Conservation (phyloP, 2,888 invertebrate species). For the Invenusta paracnida region DNA sequence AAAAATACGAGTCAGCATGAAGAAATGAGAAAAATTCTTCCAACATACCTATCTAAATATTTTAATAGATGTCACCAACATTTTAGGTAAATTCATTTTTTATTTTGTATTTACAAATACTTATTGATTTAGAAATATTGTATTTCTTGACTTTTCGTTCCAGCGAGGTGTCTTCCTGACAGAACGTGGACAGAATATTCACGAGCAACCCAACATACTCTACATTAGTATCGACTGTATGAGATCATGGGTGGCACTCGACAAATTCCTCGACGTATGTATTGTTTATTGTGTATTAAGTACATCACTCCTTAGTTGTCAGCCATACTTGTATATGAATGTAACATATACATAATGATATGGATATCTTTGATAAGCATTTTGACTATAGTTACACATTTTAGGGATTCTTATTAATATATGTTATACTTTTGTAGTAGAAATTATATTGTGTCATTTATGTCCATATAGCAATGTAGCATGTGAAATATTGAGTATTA, state of each 20-base stretch:
- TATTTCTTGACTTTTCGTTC: no score
- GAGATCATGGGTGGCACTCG: constrained; percentile 54
- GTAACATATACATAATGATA: no score
- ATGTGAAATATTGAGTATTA: not conserved
- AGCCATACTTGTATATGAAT: no score
- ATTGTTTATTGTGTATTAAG: not conserved
- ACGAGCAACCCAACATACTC: constrained; percentile 56
- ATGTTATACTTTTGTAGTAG: no score
- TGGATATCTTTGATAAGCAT: not conserved
- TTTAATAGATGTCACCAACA: no score
- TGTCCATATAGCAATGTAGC: not conserved
- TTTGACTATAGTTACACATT: not conserved
- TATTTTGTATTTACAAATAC: no score
- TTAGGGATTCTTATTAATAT: not conserved
- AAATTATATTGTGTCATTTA: no score
- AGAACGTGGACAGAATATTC: constrained; percentile 58
- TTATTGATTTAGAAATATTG: no score
- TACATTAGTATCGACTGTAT: constrained; percentile 57
- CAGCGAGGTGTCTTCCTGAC: constrained; percentile 59
- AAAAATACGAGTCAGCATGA: no score
- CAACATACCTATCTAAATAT: no score
- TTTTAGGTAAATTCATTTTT: no score
- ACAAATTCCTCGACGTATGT: constrained; percentile 59
- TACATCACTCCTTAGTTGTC: not conserved
- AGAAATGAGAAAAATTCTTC: no score